Percentiles rank a stretch among this genome's conserved stretches.
Conservation (phyloP, 2,888 invertebrate species). For the Diloba caeruleocephala region DNA sequence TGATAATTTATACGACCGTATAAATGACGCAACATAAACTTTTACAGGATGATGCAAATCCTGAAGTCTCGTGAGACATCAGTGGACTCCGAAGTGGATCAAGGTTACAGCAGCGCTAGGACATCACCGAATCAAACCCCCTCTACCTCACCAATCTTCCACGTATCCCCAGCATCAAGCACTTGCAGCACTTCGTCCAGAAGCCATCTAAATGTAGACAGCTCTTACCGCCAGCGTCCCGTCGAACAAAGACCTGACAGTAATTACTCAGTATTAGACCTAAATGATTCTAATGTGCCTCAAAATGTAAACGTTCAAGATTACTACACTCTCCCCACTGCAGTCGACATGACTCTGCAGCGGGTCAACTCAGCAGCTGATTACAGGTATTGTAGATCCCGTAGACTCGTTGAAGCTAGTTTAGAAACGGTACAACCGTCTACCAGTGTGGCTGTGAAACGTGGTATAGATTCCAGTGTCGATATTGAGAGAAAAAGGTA, state of each 20-base stretch:
- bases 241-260: constrained; percentile 52
- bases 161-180: constrained; percentile 70
- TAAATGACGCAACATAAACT: background rate
- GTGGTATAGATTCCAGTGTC: constrained; percentile 70
- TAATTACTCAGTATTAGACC: constrained; percentile 68
- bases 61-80: constrained; percentile 74
- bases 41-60: constrained; percentile 83
- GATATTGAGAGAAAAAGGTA: constrained; percentile 80
- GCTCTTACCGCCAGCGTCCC: constrained; percentile 67
- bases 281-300: constrained; percentile 61
- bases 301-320: constrained; percentile 58
- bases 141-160: constrained; percentile 71
- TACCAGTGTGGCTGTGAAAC: constrained; percentile 77
- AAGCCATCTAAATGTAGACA: constrained; percentile 58
- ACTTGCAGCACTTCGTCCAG: constrained; percentile 69
- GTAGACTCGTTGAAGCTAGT: constrained; percentile 76
- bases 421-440: constrained; percentile 68
- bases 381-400: constrained; percentile 75
- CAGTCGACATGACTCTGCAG: constrained; percentile 71
- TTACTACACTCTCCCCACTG: constrained; percentile 67
- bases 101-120: constrained; percentile 80
- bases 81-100: constrained; percentile 73
- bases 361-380: constrained; percentile 72
- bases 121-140: constrained; percentile 80
- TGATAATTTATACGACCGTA: background rate